These are phyloP conservation scores for Lasioglossum morio DNA, from an alignment of 2,888 invertebrate genomes.

Conservation along the genomic window DNA sequence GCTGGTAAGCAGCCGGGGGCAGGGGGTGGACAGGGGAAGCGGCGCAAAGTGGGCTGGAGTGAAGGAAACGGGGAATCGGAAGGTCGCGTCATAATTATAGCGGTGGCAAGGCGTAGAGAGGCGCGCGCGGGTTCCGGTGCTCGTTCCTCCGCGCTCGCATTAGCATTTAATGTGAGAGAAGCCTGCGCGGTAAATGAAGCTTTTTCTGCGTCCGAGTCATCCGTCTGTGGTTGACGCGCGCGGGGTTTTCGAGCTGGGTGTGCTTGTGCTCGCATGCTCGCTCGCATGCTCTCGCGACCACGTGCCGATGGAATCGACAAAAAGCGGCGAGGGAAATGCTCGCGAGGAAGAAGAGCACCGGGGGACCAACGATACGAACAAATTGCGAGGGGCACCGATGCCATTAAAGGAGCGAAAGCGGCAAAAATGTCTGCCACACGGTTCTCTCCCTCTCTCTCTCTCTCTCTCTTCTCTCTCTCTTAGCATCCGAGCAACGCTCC, in stretches of 20 bases:
- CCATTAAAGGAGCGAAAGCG: conserved; percentile 82
- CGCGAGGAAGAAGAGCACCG: conserved; percentile 48
- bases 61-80: background rate
- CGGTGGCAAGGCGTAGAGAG: background rate
- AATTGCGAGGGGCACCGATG: conserved; percentile 75
- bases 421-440: conserved; percentile 74
- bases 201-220: conserved; percentile 35
- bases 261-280: background rate
- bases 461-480: background rate
- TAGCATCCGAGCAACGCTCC: conserved; percentile 17
- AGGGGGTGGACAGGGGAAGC: background rate
- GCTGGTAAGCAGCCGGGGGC: background rate
- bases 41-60: background rate
- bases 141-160: conserved; percentile 16
- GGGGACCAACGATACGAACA: conserved; percentile 69
- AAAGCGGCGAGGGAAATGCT: conserved; percentile 57
- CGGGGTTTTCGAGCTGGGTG: conserved; percentile 18
- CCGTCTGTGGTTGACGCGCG: background rate
- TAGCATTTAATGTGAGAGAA: conserved; percentile 44
- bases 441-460: conserved; percentile 34
- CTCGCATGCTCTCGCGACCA: conserved; percentile 32
- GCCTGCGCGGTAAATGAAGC: conserved; percentile 19
- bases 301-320: conserved; percentile 48
- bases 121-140: background rate
- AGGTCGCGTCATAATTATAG: conserved; percentile 14